A percentile compares a stretch with the other conserved stretches of the same genome.
Conservation (phyloP, 2,797 vertebrate genomes). For the Ptychadena robeensis region DNA sequence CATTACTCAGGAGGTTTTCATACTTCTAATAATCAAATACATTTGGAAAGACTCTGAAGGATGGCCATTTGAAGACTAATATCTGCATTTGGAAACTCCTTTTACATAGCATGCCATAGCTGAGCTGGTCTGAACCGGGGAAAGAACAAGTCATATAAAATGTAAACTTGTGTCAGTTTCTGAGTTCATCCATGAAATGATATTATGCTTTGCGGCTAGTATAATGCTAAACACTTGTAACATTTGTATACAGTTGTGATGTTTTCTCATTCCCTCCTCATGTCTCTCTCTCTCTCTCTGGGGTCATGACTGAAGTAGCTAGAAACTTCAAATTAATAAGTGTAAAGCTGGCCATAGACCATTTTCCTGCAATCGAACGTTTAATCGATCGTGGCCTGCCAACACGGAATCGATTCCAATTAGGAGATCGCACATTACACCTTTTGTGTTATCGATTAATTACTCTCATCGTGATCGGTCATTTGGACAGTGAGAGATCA, state of each 20-base stretch:
- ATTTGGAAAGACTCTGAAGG: background rate
- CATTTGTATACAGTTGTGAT: background rate
- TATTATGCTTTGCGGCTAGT: conserved; percentile 1
- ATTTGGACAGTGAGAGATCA: no score
- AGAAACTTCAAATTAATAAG: no score
- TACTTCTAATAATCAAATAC: background rate
- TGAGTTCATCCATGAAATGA: conserved; percentile 8
- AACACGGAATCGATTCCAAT: no score
- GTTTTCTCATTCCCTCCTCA: no score
- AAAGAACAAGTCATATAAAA: background rate
- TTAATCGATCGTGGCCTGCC: no score
- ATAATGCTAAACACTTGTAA: background rate
- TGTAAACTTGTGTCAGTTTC: conserved; percentile 3
- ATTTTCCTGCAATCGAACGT: no score
- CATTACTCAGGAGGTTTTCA: background rate
- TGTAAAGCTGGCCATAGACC: no score
- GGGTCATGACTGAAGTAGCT: background rate
- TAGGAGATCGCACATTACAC: no score
- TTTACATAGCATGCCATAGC: background rate
- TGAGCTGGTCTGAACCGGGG: background rate
- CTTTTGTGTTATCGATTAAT: no score
- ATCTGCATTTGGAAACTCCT: background rate
- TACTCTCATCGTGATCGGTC: no score
- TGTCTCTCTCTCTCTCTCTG: background rate
- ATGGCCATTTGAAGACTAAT: background rate